phyloP scores from a whole-genome alignment of 1,140 invertebrate genomes.

The Formica exsecta region DNA sequence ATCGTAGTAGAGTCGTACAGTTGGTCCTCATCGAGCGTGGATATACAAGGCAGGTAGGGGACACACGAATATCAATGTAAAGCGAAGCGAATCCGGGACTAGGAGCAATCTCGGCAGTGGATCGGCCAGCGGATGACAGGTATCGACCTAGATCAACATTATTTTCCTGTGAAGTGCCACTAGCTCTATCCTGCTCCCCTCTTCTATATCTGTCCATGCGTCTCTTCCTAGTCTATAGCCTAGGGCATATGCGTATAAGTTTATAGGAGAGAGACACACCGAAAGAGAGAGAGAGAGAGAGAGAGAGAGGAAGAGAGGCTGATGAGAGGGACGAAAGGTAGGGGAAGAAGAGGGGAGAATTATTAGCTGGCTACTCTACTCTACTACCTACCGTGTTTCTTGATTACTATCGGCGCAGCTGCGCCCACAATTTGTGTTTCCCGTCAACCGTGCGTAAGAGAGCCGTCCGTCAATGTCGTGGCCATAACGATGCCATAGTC shows the following conservation, averaged over 20 bases:
- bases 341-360: conserved; percentile 54
- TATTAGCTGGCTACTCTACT: conserved; percentile 83
- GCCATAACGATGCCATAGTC: conserved; percentile 74
- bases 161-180: conserved; percentile 75
- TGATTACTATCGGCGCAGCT: conserved; percentile 86
- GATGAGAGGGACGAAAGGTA: conserved; percentile 49
- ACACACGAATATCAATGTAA: conserved; percentile 73
- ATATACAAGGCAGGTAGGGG: conserved; percentile 34
- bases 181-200: conserved; percentile 43
- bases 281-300: conserved; percentile 32
- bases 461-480: conserved; percentile 83
- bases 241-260: conserved; percentile 58
- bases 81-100: conserved; percentile 69
- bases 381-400: conserved; percentile 83
- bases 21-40: conserved; percentile 56
- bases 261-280: conserved; percentile 36
- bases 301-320: conserved; percentile 3
- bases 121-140: conserved; percentile 75
- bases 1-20: conserved; percentile 38
- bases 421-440: conserved; percentile 85
- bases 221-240: conserved; percentile 71
- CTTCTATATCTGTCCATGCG: conserved; percentile 40
- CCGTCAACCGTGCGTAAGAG: conserved; percentile 84
- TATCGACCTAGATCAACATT: conserved; percentile 78
- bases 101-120: conserved; percentile 73